Evolutionary conservation across 2,113 vertebrate species (phyloP).

Genomic region (Mastomys coucha): DNA sequence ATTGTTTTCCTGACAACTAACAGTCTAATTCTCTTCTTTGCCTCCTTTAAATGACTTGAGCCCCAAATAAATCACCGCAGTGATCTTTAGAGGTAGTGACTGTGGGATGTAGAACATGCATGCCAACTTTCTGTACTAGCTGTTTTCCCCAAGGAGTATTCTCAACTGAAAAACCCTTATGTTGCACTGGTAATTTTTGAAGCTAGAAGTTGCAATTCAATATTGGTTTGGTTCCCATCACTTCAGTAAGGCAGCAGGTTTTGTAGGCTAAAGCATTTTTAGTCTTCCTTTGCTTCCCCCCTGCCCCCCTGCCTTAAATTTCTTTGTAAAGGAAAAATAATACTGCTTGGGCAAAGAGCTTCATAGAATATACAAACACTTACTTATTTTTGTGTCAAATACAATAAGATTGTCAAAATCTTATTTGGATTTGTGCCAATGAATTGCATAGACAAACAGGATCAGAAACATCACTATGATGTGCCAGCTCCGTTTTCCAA

Average conservation of each 20-base stretch:
- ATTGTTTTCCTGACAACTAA: conserved; percentile 47
- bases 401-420: conserved; percentile 11
- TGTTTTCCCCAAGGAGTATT: conserved; percentile 53
- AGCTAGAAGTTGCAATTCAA: conserved; percentile 56
- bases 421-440: conserved; percentile 51
- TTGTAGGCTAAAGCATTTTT: conserved; percentile 56
- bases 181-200: conserved; percentile 59
- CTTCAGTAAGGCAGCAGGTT: conserved; percentile 36
- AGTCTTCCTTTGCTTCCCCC: conserved; percentile 63
- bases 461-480: conserved; percentile 70
- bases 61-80: conserved; percentile 26
- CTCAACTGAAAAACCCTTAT: conserved; percentile 65
- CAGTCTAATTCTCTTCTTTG: conserved; percentile 44
- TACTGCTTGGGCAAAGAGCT: conserved; percentile 44
- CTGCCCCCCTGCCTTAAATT: neutral
- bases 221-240: conserved; percentile 46
- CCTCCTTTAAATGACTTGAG: neutral
- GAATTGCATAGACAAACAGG: conserved; percentile 63
- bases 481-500: conserved; percentile 66
- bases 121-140: conserved; percentile 43
- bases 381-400: too few relatives aligned
- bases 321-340: conserved; percentile 60
- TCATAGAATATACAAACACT: conserved; percentile 45
- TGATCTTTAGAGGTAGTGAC: conserved; percentile 17
- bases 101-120: neutral